Conservation (phyloP, 2,113 vertebrate species). For the Stigmatopora argus region DNA sequence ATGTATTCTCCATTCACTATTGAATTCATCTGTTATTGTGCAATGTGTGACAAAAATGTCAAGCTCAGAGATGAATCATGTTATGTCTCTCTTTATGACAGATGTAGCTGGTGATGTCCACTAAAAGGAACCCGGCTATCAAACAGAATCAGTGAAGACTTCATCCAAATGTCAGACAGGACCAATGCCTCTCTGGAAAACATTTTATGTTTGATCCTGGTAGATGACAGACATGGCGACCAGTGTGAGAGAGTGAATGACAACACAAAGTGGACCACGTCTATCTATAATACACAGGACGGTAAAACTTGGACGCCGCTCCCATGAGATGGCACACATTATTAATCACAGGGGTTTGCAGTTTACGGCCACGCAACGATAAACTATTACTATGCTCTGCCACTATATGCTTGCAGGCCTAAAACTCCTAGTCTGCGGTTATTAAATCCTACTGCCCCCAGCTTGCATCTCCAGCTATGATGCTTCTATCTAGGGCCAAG, state of each 20-base stretch:
- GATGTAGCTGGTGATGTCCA: conserved; percentile 61
- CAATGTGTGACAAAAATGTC: conserved; percentile 56
- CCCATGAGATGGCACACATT: conserved; percentile 51
- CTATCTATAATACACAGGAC: conserved; percentile 56
- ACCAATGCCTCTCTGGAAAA: conserved; percentile 36
- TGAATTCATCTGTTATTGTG: conserved; percentile 39
- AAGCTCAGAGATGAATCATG: conserved; percentile 59
- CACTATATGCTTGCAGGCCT: conserved; percentile 47
- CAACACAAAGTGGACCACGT: conserved; percentile 36
- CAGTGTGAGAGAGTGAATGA: conserved; percentile 52
- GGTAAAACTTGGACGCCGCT: conserved; percentile 39
- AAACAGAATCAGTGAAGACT: conserved; percentile 58
- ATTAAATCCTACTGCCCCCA: conserved; percentile 69
- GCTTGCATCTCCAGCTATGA: conserved; percentile 63
- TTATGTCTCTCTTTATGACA: conserved; percentile 51
- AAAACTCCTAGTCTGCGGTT: conserved; percentile 64
- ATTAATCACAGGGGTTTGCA: conserved; percentile 60
- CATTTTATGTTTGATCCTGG: conserved; percentile 54
- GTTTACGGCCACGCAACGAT: conserved; percentile 63
- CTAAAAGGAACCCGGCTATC: conserved; percentile 50
- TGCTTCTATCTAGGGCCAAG: conserved; percentile 63
- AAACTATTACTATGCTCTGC: conserved; percentile 57
- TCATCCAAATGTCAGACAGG: conserved; percentile 59
- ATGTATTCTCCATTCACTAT: too few relatives aligned
- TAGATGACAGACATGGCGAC: conserved; percentile 54